These are phyloP conservation scores for Zhengitettix transpicula DNA, from an alignment of 2,888 invertebrate species.

Conservation along the genomic window DNA sequence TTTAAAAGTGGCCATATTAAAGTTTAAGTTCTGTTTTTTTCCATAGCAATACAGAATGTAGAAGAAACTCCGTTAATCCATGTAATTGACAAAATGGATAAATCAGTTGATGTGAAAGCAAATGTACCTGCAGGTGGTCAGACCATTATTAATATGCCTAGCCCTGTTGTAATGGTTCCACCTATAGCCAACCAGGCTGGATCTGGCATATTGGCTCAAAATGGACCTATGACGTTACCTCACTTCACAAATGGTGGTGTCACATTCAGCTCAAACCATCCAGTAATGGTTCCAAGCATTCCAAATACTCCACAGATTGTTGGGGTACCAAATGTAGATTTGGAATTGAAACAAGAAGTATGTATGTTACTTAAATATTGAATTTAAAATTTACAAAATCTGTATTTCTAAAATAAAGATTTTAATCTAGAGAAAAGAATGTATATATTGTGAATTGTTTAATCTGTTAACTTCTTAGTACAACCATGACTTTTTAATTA, in stretches of 20 bases:
- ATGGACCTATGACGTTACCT: neutral
- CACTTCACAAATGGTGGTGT: neutral
- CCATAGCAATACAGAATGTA: neutral
- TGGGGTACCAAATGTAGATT: constrained; percentile 10
- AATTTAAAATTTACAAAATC: neutral
- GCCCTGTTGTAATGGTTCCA: neutral
- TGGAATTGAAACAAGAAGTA: constrained; percentile 21
- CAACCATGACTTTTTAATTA: too few relatives aligned
- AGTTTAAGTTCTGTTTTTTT: too few relatives aligned
- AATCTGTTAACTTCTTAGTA: too few relatives aligned
- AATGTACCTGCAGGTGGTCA: neutral
- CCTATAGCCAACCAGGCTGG: neutral
- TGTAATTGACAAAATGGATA: constrained; percentile 12
- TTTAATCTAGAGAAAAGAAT: too few relatives aligned
- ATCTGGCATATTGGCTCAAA: neutral
- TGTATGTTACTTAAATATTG: neutral
- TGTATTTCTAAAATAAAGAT: too few relatives aligned
- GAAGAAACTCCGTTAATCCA: constrained; percentile 10
- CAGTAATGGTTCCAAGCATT: too few relatives aligned
- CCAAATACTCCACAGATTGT: too few relatives aligned
- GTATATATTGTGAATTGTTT: too few relatives aligned
- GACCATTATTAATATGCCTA: neutral
- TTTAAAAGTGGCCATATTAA: too few relatives aligned
- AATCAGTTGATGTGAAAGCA: constrained; percentile 6
- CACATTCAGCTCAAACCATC: too few relatives aligned